These are phyloP conservation scores for Caligus rogercresseyi DNA, from an alignment of 1,140 invertebrate species.

Conservation along the genomic window DNA sequence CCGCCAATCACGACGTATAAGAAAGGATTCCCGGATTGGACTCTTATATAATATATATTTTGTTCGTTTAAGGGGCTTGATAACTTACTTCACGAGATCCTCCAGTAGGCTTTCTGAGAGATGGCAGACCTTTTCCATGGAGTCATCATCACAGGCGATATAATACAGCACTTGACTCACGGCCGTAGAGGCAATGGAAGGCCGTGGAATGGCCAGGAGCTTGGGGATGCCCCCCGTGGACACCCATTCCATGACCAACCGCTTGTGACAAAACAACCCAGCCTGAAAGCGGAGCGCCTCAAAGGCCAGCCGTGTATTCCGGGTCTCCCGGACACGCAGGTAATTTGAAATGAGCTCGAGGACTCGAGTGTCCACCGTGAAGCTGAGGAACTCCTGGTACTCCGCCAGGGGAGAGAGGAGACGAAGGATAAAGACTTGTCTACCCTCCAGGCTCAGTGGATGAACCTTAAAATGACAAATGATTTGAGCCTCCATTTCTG, in stretches of 20 bases:
- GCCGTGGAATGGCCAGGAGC: slow-evolving; percentile 67
- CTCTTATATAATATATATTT: no score
- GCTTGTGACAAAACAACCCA: slow-evolving; percentile 84
- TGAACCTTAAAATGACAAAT: slow-evolving; percentile 68
- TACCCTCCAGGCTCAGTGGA: slow-evolving; percentile 63
- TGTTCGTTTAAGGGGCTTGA: no score
- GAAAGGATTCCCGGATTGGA: no score
- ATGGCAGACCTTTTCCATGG: slow-evolving; percentile 82
- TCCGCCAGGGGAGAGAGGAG: slow-evolving; percentile 87
- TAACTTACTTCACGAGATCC: slow-evolving; percentile 9
- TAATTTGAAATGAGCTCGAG: slow-evolving; percentile 72
- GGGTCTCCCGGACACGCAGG: slow-evolving; percentile 68
- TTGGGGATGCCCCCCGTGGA: slow-evolving; percentile 42
- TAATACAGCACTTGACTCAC: slow-evolving; percentile 92
- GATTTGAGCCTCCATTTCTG: slow-evolving; percentile 65
- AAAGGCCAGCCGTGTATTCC: slow-evolving; percentile 77
- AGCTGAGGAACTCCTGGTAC: slow-evolving; percentile 48
- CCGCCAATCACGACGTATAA: no score
- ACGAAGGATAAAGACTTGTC: slow-evolving; percentile 74
- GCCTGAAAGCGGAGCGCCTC: slow-evolving; percentile 85
- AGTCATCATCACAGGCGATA: slow-evolving; percentile 87
- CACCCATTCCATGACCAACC: slow-evolving; percentile 89
- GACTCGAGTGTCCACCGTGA: slow-evolving; percentile 62
- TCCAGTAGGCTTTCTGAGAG: slow-evolving; percentile 53
- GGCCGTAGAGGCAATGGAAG: slow-evolving; percentile 82